These are phyloP conservation scores for Entomyzon cyanotis DNA, from an alignment of 2,113 vertebrate genomes.

Conservation along the genomic window DNA sequence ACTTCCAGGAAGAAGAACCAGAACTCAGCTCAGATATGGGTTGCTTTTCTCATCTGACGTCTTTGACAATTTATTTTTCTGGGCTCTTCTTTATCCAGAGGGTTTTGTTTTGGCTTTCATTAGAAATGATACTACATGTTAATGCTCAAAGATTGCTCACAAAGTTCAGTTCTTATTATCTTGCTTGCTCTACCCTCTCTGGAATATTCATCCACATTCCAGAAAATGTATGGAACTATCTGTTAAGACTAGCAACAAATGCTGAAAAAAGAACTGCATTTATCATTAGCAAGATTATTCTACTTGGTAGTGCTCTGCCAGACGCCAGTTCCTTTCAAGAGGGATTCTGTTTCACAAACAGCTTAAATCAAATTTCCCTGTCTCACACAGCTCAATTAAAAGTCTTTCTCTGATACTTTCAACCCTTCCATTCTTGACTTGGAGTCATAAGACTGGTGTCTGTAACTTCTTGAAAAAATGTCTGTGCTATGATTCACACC, in stretches of 20 bases:
- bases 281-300: background rate
- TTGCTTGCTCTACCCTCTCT: background rate
- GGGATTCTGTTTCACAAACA: background rate
- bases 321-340: background rate
- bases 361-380: background rate
- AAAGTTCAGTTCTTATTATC: background rate
- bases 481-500: background rate
- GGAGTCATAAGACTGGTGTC: background rate
- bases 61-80: background rate
- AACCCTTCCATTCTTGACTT: background rate
- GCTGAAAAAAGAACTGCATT: background rate
- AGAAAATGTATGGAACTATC: background rate
- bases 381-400: background rate
- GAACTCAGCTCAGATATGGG: background rate
- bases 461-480: background rate
- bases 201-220: background rate
- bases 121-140: background rate
- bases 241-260: background rate
- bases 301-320: background rate
- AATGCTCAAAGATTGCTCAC: background rate
- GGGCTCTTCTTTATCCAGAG: background rate
- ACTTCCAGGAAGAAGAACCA: background rate
- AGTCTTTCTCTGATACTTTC: background rate
- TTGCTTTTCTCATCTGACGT: background rate
- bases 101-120: background rate